These are phyloP conservation scores for Pygoscelis adeliae DNA, from an alignment of 2,113 vertebrate genomes.

Conservation along the genomic window DNA sequence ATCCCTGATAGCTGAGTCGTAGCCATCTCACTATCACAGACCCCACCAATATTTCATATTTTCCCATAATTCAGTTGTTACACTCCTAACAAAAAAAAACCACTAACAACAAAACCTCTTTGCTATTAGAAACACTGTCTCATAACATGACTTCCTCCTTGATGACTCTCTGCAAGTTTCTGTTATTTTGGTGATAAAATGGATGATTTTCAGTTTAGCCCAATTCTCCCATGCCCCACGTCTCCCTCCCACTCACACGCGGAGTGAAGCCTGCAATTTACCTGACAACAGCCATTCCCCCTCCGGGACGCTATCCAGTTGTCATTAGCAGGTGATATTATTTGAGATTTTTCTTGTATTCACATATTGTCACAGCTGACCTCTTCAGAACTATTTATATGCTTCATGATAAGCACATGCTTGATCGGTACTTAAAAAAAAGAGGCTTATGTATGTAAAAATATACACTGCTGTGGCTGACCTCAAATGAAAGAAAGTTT, in stretches of 20 bases:
- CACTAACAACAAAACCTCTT: background rate
- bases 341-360: background rate
- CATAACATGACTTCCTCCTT: background rate
- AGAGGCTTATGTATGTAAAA: rapidly evolving
- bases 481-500: background rate
- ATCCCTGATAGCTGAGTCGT: background rate
- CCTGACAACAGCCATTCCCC: background rate
- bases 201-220: background rate
- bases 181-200: background rate
- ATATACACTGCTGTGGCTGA: background rate
- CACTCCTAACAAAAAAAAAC: background rate
- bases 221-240: too few species aligned
- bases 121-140: background rate
- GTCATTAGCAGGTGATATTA: background rate
- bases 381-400: background rate
- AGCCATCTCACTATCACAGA: background rate
- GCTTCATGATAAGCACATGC: background rate
- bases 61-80: background rate
- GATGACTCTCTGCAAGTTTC: background rate
- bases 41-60: background rate
- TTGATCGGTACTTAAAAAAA: background rate
- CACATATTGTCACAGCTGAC: background rate
- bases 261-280: background rate
- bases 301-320: background rate
- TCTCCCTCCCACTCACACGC: background rate